Conservation (phyloP, 2,113 vertebrate genomes). For the Proterorhinus semilunaris region DNA sequence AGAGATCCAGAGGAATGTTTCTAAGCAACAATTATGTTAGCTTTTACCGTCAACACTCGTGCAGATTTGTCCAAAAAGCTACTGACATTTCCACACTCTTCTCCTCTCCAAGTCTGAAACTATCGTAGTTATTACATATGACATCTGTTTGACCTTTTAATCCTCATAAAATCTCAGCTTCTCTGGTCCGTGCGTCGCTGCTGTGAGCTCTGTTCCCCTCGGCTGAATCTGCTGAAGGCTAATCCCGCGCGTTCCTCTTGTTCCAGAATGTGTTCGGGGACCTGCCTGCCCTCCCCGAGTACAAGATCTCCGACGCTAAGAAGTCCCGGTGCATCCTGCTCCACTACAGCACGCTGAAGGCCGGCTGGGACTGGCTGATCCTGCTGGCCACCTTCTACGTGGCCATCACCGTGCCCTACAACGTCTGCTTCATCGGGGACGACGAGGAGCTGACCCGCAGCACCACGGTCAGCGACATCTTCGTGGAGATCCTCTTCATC, state of each 20-base stretch:
- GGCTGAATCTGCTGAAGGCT: neutral
- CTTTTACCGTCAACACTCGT: neutral
- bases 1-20: no score
- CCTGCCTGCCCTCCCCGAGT: conserved; percentile 93
- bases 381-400: conserved; percentile 97
- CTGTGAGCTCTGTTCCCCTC: neutral
- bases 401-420: conserved; percentile 97
- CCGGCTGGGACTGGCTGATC: conserved; percentile 98
- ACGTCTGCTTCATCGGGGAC: conserved; percentile 95
- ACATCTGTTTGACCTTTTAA: neutral
- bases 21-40: no score
- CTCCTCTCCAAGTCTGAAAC: neutral
- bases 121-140: neutral
- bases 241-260: conserved; percentile 1
- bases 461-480: conserved; percentile 96
- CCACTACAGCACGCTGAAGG: conserved; percentile 98
- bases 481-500: conserved; percentile 97
- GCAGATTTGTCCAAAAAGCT: neutral
- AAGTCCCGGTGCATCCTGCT: conserved; percentile 96
- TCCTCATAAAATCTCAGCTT: neutral
- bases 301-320: conserved; percentile 98
- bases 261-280: conserved; percentile 95
- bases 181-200: neutral
- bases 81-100: neutral
- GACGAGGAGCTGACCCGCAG: conserved; percentile 95